Evolutionary conservation across 2,113 vertebrate genomes (phyloP).

Genomic region (Alethe diademata): DNA sequence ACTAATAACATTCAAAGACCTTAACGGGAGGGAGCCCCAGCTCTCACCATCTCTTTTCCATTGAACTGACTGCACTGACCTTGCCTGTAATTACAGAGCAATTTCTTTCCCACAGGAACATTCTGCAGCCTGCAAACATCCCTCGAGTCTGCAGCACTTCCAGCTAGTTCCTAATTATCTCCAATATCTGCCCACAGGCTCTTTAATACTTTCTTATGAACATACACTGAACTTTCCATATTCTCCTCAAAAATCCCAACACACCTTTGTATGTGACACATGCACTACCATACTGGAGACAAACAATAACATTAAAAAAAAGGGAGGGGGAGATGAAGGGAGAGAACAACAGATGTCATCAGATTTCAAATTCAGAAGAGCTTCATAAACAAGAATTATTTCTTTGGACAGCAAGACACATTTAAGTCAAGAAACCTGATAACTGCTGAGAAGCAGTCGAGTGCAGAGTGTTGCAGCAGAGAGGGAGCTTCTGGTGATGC

Average conservation of each 20-base stretch:
- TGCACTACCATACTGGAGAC: neutral
- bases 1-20: neutral
- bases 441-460: neutral
- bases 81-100: slow-evolving; percentile 57
- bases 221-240: neutral
- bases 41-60: neutral
- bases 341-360: neutral
- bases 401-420: neutral
- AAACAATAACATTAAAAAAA: neutral
- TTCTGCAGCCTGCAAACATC: slow-evolving; percentile 51
- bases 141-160: slow-evolving; percentile 21
- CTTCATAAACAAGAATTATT: neutral
- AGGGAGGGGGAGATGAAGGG: neutral
- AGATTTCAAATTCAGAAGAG: neutral
- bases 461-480: accelerated
- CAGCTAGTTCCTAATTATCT: slow-evolving; percentile 56
- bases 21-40: neutral
- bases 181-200: slow-evolving; percentile 19
- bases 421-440: neutral
- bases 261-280: neutral
- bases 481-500: neutral
- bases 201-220: neutral
- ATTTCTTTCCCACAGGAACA: neutral
- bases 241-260: neutral
- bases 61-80: slow-evolving; percentile 5